Base-by-base conservation (phyloP, 2,888 invertebrate species). In the Andrena bicolor region DNA sequence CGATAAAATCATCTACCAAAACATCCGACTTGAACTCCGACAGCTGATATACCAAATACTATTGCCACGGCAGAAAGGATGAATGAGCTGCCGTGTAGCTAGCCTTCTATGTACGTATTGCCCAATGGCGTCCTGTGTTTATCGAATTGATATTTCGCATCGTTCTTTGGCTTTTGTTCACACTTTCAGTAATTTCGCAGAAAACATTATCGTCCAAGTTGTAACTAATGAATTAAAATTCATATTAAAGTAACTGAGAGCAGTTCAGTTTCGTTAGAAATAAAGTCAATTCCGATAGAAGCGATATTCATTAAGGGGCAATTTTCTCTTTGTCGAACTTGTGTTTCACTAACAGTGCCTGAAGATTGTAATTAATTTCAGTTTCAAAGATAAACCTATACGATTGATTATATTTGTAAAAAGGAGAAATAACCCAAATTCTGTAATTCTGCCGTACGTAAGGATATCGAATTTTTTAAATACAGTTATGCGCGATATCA, bases 1-100 rank as follows among this genome's bases (percentile, higher is more conserved):
- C 76, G 78, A 76, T 83, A 85, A 90, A 89, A 88, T 90, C 91
- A 91, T 90, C 90, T 91, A 90, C 91, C 91, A 88, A 88, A 87
- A 90, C 87, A 90, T 86, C 86, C 75, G 81, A 89, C 72, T 81
- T 78, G 85, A 89, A 85, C 86, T 90, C 85, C 90, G 89, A 85
- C 83, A 86, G 86, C 88, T 86, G 85, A 88, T 83, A 77, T 82
- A 83, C 84, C 58, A 69, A 76, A 68, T 49, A 77, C 89, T 91
- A 85, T 28, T 66, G 65, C 53, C 86, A 88, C 90, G 91, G 88
- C 30, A 61, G 35, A 65, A 83, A 76, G 65, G 82, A 74, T 66
- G 76, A 85, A 76, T 70, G 75, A 58, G 72, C 30, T 66, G 51
- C 51, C 70, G 68, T 72, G 63, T 7, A 16, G 30, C 69, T 48